Base-by-base conservation (phyloP, 2,113 vertebrate genomes). In the Sinocyclocheilus anshuiensis region DNA sequence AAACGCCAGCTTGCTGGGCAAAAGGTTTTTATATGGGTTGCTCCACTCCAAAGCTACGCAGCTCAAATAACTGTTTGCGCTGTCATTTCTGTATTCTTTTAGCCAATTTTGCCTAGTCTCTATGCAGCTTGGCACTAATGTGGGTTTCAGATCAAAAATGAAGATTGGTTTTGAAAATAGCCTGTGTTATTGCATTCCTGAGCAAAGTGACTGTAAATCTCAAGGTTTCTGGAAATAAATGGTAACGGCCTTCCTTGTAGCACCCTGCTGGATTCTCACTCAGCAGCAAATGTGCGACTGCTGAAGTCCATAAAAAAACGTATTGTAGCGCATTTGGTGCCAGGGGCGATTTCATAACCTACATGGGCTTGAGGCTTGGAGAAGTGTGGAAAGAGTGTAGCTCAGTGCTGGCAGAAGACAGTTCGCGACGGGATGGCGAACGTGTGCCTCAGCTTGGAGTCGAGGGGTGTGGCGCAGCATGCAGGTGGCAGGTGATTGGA, bases 371-470 rank as follows among this genome's bases (percentile, higher is more conserved):
- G 84, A 87, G 84, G 84, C 86, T 87, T 76, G 80, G 63, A 86
- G 77, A 53, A 57, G 72, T 78, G 78, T 12, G 61, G 85, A 87
- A 76, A 86, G 79, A 80, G 36, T 65, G 74, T 36, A 26, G 83
- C 75, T 90, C 85, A 90, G 50, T 88, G 89, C 61, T 88, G 89
- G 89, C 89, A 90, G 83, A 88, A 90, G 83, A 88, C 84, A 22
- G 87, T 87, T 85, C 87, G 87, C 1, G 87, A 84, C 13, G 89
- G 89, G 76, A 90, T 87, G 55, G 86, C 86, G 63, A 90, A 90
- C 36, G 89, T 88, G 89, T 88, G 89, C 76, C 86, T 69, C 59
- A 90, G 86, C 24, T 81, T 87, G 80, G 89, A 86, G 80, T 90
- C 89, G 75, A 90, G 86, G 59, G 89, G 87, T 13, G 85, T 85